Percentiles rank a stretch among this genome's conserved stretches.
phyloP scores from a whole-genome alignment of 37 sponge, comb jelly and placozoan species.

The Haliclona indistincta region DNA sequence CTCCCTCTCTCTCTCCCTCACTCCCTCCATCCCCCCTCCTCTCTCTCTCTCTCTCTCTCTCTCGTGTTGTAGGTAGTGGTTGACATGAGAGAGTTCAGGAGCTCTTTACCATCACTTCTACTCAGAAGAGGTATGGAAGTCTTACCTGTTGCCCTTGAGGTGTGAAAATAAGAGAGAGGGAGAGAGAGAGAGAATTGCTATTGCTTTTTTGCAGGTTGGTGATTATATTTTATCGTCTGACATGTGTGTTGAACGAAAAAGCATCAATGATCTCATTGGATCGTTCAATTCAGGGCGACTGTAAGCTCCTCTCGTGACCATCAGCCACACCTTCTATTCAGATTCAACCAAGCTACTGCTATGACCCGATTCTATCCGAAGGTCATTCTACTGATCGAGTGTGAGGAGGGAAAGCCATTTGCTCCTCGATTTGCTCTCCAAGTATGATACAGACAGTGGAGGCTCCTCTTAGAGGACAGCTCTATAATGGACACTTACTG shows the following conservation, averaged over 20 bases:
- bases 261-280: constrained; percentile 89
- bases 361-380: constrained; percentile 85
- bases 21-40: no score
- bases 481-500: no score
- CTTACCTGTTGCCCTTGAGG: constrained; percentile 89
- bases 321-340: not conserved
- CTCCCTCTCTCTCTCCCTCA: no score
- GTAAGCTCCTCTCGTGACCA: constrained; percentile 29
- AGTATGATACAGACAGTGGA: no score
- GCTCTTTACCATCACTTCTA: constrained; percentile 89
- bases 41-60: no score
- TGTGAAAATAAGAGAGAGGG: constrained; percentile 8
- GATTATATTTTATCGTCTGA: constrained; percentile 98
- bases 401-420: constrained; percentile 78
- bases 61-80: constrained; percentile 89
- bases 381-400: constrained; percentile 94
- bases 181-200: no score
- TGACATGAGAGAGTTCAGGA: constrained; percentile 94
- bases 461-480: no score
- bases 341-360: constrained; percentile 87
- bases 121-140: constrained; percentile 93
- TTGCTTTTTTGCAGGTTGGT: no score
- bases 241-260: constrained; percentile 96
- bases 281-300: constrained; percentile 92
- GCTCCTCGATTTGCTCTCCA: constrained; percentile 83